A percentile compares a stretch with the other conserved stretches of the same genome.
phyloP scores from a whole-genome alignment of 2,113 vertebrate species.

The Dendrocopos noguchii region DNA sequence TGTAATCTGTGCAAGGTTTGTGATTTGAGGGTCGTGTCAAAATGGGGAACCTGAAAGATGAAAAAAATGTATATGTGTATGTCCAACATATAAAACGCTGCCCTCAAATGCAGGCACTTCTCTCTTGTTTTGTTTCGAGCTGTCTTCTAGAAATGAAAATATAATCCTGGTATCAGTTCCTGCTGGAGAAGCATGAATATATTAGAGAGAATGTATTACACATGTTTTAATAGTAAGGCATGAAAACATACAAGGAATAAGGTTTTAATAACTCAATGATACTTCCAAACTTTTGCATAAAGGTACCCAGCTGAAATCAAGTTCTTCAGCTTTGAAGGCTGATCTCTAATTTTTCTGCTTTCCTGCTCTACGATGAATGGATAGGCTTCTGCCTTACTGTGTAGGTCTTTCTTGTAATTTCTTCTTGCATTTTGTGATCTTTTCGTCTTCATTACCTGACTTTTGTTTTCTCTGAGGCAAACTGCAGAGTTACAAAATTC shows the following conservation, averaged over 20 bases:
- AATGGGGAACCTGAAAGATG: neutral
- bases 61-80: neutral
- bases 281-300: neutral
- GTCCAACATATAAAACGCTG: neutral
- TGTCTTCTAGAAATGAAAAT: neutral
- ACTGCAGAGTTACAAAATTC: neutral
- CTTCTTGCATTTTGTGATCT: neutral
- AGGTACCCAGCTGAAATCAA: neutral
- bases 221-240: neutral
- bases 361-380: neutral
- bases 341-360: neutral
- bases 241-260: neutral
- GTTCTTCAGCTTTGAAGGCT: neutral
- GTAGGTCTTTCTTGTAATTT: neutral
- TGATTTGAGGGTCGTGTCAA: neutral
- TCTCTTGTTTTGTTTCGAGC: neutral
- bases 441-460: neutral
- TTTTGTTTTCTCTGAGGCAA: neutral
- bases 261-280: neutral
- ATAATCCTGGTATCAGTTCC: neutral
- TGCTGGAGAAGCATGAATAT: neutral
- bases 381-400: neutral
- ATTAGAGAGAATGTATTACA: neutral
- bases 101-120: neutral
- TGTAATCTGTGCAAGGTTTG: neutral